phyloP scores from a whole-genome alignment of 2,888 invertebrate species.

The Papilio gigon region DNA sequence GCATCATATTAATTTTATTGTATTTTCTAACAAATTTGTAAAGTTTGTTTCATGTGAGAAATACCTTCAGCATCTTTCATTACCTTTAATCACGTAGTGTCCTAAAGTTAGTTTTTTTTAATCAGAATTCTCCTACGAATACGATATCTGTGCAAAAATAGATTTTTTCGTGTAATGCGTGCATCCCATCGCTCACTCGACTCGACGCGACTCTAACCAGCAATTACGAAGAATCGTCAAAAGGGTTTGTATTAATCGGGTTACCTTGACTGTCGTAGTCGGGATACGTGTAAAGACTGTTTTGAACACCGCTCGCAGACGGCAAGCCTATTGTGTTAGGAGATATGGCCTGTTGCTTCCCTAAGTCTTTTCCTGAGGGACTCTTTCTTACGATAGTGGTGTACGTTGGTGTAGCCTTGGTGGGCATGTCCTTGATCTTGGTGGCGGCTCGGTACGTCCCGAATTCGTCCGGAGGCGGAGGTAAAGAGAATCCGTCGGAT shows the following conservation, averaged over 20 bases:
- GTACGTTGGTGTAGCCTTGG: constrained; percentile 66
- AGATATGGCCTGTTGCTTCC: constrained; percentile 62
- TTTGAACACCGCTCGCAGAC: constrained; percentile 62
- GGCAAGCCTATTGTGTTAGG: constrained; percentile 74
- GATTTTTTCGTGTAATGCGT: neutral
- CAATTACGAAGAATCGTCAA: constrained; percentile 60
- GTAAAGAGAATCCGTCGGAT: constrained; percentile 74
- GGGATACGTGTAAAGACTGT: constrained; percentile 69
- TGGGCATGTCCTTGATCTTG: constrained; percentile 69
- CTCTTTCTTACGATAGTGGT: constrained; percentile 66
- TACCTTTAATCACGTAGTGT: too few relatives aligned
- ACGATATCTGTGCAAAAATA: neutral
- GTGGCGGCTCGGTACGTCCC: constrained; percentile 70
- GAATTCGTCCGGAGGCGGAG: constrained; percentile 77
- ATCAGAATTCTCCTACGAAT: too few relatives aligned
- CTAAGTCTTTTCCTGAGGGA: constrained; percentile 58
- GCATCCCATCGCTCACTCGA: neutral
- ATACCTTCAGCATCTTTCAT: too few relatives aligned
- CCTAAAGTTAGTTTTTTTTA: too few relatives aligned
- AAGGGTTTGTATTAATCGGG: constrained; percentile 74
- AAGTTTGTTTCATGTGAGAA: too few relatives aligned
- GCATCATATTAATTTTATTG: neutral
- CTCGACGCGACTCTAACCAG: neutral
- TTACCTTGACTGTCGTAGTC: constrained; percentile 64
- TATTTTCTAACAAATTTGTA: too few relatives aligned